phyloP scores from a whole-genome alignment of 2,113 vertebrate genomes.

The Callocephalon fimbriatum region DNA sequence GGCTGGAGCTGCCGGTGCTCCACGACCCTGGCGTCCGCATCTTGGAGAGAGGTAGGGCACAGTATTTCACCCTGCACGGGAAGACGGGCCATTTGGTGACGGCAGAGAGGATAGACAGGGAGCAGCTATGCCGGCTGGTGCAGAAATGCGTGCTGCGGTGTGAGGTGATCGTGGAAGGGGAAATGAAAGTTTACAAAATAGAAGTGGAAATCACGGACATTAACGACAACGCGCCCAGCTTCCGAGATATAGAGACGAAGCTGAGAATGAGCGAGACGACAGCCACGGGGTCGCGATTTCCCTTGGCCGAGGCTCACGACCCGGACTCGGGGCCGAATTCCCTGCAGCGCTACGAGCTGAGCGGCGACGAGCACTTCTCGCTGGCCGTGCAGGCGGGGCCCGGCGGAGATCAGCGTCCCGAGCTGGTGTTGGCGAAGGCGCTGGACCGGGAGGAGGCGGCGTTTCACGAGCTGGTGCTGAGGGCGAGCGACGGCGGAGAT shows the following conservation, averaged over 20 bases:
- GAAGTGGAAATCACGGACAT: neutral
- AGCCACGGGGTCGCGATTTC: neutral
- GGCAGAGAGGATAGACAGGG: conserved; percentile 62
- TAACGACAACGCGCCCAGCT: neutral
- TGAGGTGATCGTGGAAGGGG: neutral
- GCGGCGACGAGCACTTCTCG: fast-evolving
- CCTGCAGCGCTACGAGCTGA: neutral
- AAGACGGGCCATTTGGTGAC: conserved; percentile 69
- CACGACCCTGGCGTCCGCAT: neutral
- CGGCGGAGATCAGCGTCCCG: too few relatives aligned
- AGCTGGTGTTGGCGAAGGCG: too few relatives aligned
- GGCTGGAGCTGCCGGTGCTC: neutral
- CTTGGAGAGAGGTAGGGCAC: neutral
- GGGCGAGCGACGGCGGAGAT: conserved; percentile 26
- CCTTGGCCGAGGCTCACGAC: conserved; percentile 17
- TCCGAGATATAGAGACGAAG: fast-evolving
- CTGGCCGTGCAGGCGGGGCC: neutral
- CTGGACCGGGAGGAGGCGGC: conserved; percentile 64
- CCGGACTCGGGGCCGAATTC: conserved; percentile 58
- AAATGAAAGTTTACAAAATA: fast-evolving
- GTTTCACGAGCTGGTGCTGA: conserved; percentile 79
- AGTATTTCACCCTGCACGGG: conserved; percentile 28
- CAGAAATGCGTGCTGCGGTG: neutral
- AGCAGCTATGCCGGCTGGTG: neutral
- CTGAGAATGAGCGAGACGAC: neutral